These are phyloP conservation scores for Akabosia matsudoensis DNA, from an alignment of 1,140 invertebrate genomes.

Conservation along the genomic window DNA sequence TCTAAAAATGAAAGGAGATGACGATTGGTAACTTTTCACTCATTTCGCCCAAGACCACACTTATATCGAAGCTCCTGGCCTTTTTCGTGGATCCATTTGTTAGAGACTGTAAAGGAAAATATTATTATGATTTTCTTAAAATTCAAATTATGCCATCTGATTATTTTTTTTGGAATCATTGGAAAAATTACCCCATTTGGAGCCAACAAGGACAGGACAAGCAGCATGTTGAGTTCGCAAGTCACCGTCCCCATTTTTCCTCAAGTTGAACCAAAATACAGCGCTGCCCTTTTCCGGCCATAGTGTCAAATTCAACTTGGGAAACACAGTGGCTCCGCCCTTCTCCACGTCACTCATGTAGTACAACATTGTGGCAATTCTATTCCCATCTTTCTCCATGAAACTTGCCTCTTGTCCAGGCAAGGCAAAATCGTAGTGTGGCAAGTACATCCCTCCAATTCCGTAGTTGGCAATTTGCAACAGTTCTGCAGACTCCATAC, in stretches of 20 bases:
- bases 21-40: too few relatives aligned
- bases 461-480: conserved; percentile 55
- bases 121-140: conserved; percentile 10
- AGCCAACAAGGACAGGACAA: conserved; percentile 18
- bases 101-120: conserved; percentile 70
- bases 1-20: too few relatives aligned
- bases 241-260: conserved; percentile 1
- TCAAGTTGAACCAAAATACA: conserved; percentile 30
- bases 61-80: conserved; percentile 85
- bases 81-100: conserved; percentile 96
- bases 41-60: conserved; percentile 57
- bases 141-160: not conserved
- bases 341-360: conserved; percentile 94
- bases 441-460: conserved; percentile 59
- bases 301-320: conserved; percentile 73
- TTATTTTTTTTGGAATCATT: not conserved
- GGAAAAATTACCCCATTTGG: conserved; percentile 9
- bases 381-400: conserved; percentile 61
- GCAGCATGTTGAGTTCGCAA: conserved; percentile 12
- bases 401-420: not conserved
- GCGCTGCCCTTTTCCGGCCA: conserved; percentile 69
- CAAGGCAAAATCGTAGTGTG: conserved; percentile 56
- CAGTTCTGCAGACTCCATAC: conserved; percentile 26
- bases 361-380: conserved; percentile 75
- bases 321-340: conserved; percentile 94